Evolutionary conservation across 2,797 vertebrate genomes (phyloP).

Genomic region (Falco concolor): DNA sequence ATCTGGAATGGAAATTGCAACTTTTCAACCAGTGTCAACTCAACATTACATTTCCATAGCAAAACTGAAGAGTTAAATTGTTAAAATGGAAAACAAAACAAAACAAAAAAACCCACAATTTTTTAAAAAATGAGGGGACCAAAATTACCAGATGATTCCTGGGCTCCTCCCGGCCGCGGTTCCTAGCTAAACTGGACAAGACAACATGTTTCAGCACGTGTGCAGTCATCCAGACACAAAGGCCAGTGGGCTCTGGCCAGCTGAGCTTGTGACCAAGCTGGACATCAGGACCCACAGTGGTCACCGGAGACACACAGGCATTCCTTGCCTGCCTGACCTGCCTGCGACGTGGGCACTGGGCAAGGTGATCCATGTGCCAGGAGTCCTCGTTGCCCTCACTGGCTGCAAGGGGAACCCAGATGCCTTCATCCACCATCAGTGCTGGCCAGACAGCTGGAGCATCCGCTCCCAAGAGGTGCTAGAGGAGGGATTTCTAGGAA

Average conservation of each 20-base stretch:
- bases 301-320: rapidly evolving
- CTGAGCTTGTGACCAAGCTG: neutral
- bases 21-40: neutral
- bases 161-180: neutral
- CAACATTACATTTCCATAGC: neutral
- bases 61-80: neutral
- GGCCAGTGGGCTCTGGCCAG: neutral
- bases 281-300: rapidly evolving
- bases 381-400: neutral
- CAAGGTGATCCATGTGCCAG: rapidly evolving
- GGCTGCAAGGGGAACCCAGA: neutral
- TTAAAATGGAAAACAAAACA: neutral
- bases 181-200: neutral
- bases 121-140: neutral
- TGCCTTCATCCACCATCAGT: neutral
- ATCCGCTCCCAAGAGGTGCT: neutral
- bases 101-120: neutral
- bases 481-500: neutral
- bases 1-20: neutral
- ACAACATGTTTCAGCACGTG: rapidly evolving
- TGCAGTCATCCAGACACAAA: rapidly evolving
- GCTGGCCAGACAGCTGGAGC: neutral
- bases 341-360: neutral
- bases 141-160: neutral
- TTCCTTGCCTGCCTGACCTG: neutral